Evolutionary conservation across 1,140 invertebrate species (phyloP).

Genomic region (Argopecten irradians): DNA sequence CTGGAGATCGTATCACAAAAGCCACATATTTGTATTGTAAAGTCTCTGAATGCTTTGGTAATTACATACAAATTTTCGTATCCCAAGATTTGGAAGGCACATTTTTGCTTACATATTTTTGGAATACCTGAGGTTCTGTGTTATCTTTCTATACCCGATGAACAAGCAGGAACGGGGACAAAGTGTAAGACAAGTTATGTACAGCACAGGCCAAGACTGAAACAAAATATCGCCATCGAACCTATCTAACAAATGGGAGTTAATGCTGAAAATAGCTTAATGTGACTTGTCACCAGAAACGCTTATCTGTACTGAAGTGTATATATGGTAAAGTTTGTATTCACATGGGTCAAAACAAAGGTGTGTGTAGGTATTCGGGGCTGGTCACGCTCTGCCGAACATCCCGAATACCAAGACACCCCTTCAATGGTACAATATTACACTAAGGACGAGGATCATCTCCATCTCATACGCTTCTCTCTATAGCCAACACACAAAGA

Average conservation of each 20-base stretch:
- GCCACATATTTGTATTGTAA: not conserved
- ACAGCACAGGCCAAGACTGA: not conserved
- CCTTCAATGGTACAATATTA: not conserved
- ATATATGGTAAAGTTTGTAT: not conserved
- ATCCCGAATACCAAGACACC: slow-evolving; percentile 1
- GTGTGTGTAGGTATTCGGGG: slow-evolving; percentile 5
- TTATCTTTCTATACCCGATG: not conserved
- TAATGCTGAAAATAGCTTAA: not conserved
- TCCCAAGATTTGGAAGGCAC: not conserved
- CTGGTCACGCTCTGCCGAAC: not conserved
- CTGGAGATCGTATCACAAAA: slow-evolving; percentile 1
- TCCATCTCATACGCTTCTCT: not conserved
- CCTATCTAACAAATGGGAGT: not conserved
- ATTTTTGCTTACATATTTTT: not conserved
- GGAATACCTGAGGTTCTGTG: not conserved
- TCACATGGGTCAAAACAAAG: not conserved
- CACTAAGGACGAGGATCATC: not conserved
- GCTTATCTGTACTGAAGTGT: not conserved
- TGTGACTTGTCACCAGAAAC: not conserved
- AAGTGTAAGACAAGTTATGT: not conserved
- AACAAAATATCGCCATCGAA: not conserved
- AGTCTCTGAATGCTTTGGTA: not conserved
- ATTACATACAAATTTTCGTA: not conserved
- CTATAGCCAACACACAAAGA: not conserved
- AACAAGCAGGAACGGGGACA: not conserved